These are phyloP conservation scores for Nomia melanderi DNA, from an alignment of 1,140 invertebrate species.

Conservation along the genomic window DNA sequence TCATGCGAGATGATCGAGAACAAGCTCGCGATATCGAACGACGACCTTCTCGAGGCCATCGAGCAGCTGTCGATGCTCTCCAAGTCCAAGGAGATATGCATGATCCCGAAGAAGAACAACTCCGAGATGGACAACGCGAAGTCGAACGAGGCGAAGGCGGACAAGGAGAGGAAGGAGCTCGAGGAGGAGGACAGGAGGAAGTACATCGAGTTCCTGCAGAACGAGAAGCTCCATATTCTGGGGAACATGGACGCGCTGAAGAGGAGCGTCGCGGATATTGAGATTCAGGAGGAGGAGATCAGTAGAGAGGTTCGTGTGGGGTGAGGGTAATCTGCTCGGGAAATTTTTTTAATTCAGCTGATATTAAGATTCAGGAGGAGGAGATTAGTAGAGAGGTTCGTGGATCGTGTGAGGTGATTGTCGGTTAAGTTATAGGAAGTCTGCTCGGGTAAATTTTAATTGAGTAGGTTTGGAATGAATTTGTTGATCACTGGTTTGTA, in stretches of 20 bases:
- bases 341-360: no score
- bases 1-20: constrained; percentile 78
- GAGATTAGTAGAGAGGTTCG: constrained; percentile 91
- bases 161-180: constrained; percentile 68
- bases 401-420: no score
- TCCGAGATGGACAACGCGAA: constrained; percentile 78
- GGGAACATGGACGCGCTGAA: constrained; percentile 83
- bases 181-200: constrained; percentile 75
- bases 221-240: constrained; percentile 77
- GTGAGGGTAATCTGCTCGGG: no score
- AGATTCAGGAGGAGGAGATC: constrained; percentile 91
- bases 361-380: constrained; percentile 91
- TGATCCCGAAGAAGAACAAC: constrained; percentile 78
- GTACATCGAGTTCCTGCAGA: constrained; percentile 77
- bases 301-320: constrained; percentile 88
- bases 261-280: constrained; percentile 89
- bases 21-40: constrained; percentile 79
- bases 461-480: no score
- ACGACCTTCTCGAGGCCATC: constrained; percentile 79
- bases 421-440: no score
- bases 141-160: constrained; percentile 81
- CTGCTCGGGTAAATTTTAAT: no score
- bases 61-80: constrained; percentile 78
- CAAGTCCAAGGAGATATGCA: constrained; percentile 70
- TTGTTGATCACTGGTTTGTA: no score